Evolutionary conservation across 2,888 invertebrate species (phyloP).

Genomic region (Tenthredo amoena): DNA sequence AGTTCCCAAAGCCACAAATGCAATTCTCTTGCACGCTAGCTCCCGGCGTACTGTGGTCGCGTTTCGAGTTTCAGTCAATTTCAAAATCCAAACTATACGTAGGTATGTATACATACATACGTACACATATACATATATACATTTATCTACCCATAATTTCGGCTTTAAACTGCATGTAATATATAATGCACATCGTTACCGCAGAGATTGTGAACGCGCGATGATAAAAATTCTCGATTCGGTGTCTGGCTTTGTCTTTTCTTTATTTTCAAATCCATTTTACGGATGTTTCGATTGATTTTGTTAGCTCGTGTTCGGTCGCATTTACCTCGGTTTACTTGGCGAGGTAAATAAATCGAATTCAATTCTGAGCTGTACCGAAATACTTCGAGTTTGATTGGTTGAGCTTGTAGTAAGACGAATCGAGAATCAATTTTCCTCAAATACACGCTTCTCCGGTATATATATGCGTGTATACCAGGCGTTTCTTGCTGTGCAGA

Average conservation of each 20-base stretch:
- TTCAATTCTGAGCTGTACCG: conserved; percentile 2
- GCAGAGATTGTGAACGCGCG: too few relatives aligned
- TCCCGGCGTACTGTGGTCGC: neutral
- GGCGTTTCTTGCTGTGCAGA: neutral
- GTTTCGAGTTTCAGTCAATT: conserved; percentile 33
- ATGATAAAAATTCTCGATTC: neutral
- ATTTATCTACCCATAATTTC: neutral
- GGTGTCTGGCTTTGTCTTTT: neutral
- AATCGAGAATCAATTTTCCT: conserved; percentile 34
- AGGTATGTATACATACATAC: neutral
- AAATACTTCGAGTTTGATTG: conserved; percentile 37
- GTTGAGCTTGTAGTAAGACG: neutral
- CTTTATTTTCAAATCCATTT: neutral
- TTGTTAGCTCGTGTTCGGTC: neutral
- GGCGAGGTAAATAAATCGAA: conserved; percentile 22
- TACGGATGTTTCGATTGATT: neutral
- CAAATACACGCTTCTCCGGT: neutral
- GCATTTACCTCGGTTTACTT: neutral
- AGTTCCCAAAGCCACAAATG: conserved; percentile 42
- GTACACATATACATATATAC: neutral
- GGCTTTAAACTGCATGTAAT: neutral
- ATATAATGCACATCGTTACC: too few relatives aligned
- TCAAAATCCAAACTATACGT: conserved; percentile 4
- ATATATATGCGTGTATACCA: neutral
- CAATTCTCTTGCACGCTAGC: conserved; percentile 22